Evolutionary conservation across 2,888 invertebrate genomes (phyloP).

Genomic region (Troides helena): DNA sequence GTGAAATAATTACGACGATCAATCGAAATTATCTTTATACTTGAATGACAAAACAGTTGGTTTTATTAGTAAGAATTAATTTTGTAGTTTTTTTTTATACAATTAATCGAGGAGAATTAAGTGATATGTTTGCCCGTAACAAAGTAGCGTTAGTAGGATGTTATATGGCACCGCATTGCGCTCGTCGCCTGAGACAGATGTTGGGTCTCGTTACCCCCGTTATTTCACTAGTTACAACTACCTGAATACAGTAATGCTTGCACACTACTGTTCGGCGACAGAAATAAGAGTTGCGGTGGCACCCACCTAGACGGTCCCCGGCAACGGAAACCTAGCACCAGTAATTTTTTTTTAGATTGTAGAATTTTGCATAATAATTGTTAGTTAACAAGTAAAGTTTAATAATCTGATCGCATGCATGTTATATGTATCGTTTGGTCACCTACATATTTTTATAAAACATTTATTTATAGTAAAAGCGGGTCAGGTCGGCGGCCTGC

Average conservation of each 20-base stretch:
- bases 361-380: background rate
- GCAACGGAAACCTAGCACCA: no score
- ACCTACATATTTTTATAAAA: slow-evolving; percentile 33
- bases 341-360: background rate
- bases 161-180: no score
- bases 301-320: no score
- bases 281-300: no score
- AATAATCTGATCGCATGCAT: background rate
- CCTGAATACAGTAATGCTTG: no score
- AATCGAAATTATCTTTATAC: background rate
- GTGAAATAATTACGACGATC: background rate
- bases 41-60: background rate
- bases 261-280: no score
- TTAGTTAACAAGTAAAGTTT: slow-evolving; percentile 9
- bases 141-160: no score
- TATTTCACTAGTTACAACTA: no score
- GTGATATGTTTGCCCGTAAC: no score
- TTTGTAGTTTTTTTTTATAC: background rate
- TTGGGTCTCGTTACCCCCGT: no score
- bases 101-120: no score
- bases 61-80: background rate
- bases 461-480: slow-evolving; percentile 60
- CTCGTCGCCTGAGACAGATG: no score
- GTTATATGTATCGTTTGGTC: slow-evolving; percentile 10
- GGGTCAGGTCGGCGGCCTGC: slow-evolving; percentile 63